These are phyloP conservation scores for Acanthiza pusilla DNA, from an alignment of 2,797 vertebrate genomes.

Conservation along the genomic window DNA sequence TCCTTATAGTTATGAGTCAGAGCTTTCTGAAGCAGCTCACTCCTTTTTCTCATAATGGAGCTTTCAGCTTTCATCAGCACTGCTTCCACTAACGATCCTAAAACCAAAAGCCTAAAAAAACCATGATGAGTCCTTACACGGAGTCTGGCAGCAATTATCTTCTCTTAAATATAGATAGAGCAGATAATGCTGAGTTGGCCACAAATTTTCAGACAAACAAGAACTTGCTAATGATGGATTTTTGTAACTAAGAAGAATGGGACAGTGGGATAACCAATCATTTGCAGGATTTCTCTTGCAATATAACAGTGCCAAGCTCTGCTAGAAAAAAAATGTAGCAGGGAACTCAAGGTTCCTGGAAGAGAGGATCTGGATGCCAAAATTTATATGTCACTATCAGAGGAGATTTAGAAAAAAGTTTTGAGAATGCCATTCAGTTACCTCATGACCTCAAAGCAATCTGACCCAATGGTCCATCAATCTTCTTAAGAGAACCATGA, in stretches of 20 bases:
- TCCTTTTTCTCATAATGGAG: not conserved
- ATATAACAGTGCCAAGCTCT: not conserved
- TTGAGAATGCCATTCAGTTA: not conserved
- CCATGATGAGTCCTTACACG: not conserved
- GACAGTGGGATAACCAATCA: not conserved
- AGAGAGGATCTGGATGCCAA: not conserved
- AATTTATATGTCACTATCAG: not conserved
- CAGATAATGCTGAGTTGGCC: not conserved
- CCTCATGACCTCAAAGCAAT: not conserved
- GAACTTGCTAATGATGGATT: not conserved
- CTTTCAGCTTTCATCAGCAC: not conserved
- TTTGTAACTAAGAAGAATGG: not conserved
- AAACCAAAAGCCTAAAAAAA: not conserved
- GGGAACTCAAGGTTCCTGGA: not conserved
- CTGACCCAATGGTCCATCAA: not conserved
- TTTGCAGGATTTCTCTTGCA: not conserved
- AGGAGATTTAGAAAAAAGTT: not conserved
- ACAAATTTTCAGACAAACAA: not conserved
- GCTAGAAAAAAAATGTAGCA: not conserved
- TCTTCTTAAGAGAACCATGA: not conserved
- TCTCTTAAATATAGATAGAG: not conserved
- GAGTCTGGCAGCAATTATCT: not conserved
- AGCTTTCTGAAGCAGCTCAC: not conserved
- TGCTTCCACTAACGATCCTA: not conserved
- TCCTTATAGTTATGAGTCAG: constrained; percentile 3